These are phyloP conservation scores for Palythoa heliodiscus DNA, from an alignment of 92 coral and sea anemone species.

Conservation along the genomic window DNA sequence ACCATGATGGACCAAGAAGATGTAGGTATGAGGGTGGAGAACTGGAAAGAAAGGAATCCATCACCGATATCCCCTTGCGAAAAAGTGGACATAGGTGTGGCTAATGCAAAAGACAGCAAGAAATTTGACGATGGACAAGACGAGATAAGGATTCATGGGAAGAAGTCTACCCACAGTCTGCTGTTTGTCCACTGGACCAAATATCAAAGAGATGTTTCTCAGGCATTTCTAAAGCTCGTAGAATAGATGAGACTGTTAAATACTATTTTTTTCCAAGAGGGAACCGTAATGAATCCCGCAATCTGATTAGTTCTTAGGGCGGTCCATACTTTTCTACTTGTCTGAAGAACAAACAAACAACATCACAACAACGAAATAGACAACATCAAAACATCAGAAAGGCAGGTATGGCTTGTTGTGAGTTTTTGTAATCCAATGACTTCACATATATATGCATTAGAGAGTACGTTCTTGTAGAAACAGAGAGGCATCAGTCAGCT, in stretches of 20 bases:
- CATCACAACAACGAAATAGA: not conserved
- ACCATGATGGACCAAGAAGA: slow-evolving; percentile 51
- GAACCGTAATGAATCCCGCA: not conserved
- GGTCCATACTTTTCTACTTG: not conserved
- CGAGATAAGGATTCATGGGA: slow-evolving; percentile 9
- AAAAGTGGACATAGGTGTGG: not conserved
- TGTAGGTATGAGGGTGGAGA: slow-evolving; percentile 41
- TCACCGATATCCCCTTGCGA: not conserved
- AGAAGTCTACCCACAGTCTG: not conserved
- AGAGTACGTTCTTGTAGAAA: too few relatives aligned
- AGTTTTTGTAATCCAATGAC: too few relatives aligned
- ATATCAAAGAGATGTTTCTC: slow-evolving; percentile 23
- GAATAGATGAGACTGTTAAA: slow-evolving; percentile 1
- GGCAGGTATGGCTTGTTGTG: too few relatives aligned
- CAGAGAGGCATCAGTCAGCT: too few relatives aligned
- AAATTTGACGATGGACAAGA: slow-evolving; percentile 1
- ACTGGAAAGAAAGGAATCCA: slow-evolving; percentile 35
- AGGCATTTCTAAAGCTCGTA: slow-evolving; percentile 6
- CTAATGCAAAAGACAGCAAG: not conserved
- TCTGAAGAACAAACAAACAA: not conserved
- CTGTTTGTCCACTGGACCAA: slow-evolving; percentile 31
- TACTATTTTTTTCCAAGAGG: too few relatives aligned
- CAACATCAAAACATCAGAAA: too few relatives aligned
- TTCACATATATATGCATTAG: too few relatives aligned
- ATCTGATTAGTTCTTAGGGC: not conserved